Evolutionary conservation across 1,140 invertebrate species (phyloP).

Genomic region (Hypothenemus hampei): DNA sequence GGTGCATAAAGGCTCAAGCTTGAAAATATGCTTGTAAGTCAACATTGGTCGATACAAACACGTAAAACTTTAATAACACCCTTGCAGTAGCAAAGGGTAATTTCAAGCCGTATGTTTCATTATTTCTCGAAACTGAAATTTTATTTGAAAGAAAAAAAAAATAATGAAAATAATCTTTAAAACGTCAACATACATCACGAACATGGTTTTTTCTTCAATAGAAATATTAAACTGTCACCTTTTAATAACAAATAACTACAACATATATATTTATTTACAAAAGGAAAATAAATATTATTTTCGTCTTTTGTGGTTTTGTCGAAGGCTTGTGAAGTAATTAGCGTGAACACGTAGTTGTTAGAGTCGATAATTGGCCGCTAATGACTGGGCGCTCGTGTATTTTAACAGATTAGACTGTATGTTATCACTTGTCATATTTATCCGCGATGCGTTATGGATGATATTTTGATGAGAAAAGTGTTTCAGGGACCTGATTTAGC

Average conservation of each 20-base stretch:
- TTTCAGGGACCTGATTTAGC: too few relatives aligned
- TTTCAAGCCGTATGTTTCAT: too few relatives aligned
- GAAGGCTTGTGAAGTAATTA: conserved; percentile 10
- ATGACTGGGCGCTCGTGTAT: conserved; percentile 5
- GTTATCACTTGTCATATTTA: conserved; percentile 19
- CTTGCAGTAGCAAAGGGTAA: too few relatives aligned
- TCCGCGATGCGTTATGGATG: neutral
- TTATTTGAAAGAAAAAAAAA: too few relatives aligned
- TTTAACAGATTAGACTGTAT: conserved; percentile 8
- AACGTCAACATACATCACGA: too few relatives aligned
- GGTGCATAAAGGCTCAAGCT: too few relatives aligned
- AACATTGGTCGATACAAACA: too few relatives aligned
- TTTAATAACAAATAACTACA: neutral
- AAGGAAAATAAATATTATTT: conserved; percentile 9
- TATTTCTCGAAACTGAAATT: too few relatives aligned
- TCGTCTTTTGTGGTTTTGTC: conserved; percentile 12
- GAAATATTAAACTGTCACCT: neutral
- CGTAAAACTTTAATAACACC: too few relatives aligned
- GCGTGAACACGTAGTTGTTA: conserved; percentile 7
- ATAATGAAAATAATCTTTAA: too few relatives aligned
- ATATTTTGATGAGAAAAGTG: conserved; percentile 4
- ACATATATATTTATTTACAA: neutral
- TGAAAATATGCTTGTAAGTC: too few relatives aligned
- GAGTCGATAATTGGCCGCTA: conserved; percentile 9
- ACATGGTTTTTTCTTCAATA: too few relatives aligned